Evolutionary conservation across 2,888 invertebrate genomes (phyloP).

Genomic region (Cheilosia variabilis): DNA sequence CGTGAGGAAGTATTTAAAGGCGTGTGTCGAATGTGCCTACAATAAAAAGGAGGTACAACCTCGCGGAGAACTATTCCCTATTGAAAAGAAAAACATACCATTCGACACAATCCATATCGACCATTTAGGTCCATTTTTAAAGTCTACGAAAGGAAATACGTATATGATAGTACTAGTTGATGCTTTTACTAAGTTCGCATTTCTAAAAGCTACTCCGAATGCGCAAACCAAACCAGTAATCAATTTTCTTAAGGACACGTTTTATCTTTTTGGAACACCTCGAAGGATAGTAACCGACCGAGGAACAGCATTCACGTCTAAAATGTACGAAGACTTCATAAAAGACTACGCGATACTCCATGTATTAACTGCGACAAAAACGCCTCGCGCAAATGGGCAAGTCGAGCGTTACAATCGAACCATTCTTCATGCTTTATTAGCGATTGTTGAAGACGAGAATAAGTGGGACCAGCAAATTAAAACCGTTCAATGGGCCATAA

Average conservation of each 20-base stretch:
- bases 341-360: neutral
- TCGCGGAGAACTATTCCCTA: slow-evolving; percentile 27
- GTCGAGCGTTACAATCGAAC: slow-evolving; percentile 31
- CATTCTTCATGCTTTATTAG: neutral
- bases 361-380: slow-evolving; percentile 25
- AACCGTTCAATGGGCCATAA: slow-evolving; percentile 28
- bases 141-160: slow-evolving; percentile 33
- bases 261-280: slow-evolving; percentile 2
- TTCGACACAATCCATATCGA: slow-evolving; percentile 41
- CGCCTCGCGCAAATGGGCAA: slow-evolving; percentile 20
- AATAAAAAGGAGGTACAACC: slow-evolving; percentile 42
- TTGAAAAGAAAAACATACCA: slow-evolving; percentile 30
- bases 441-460: neutral
- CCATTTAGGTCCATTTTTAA: slow-evolving; percentile 43
- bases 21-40: slow-evolving; percentile 44
- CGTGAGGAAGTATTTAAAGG: slow-evolving; percentile 33
- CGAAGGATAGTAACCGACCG: neutral
- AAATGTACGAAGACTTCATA: neutral
- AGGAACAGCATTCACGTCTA: slow-evolving; percentile 21
- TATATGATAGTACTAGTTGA: slow-evolving; percentile 20
- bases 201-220: slow-evolving; percentile 18
- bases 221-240: slow-evolving; percentile 11
- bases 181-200: slow-evolving; percentile 15
- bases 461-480: slow-evolving; percentile 7
- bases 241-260: slow-evolving; percentile 14